These are phyloP conservation scores for Stictonetta naevosa DNA, from an alignment of 2,113 vertebrate species.

Conservation along the genomic window DNA sequence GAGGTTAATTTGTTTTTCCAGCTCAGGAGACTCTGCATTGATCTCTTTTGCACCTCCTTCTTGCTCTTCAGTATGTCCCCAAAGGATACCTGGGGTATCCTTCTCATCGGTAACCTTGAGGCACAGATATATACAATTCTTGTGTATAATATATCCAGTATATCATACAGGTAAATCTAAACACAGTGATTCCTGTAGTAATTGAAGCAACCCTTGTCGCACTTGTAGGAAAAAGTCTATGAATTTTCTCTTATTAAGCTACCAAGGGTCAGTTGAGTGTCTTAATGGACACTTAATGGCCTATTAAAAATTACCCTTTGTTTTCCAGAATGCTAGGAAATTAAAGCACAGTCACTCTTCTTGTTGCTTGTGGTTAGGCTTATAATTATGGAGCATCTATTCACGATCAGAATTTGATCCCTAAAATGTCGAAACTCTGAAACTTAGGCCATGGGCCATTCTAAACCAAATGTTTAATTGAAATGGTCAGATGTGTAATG, in stretches of 20 bases:
- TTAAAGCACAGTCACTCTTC: neutral
- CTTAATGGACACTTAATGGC: neutral
- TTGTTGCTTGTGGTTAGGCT: neutral
- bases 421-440: neutral
- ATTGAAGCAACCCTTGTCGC: neutral
- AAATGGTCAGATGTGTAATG: neutral
- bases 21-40: neutral
- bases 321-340: neutral
- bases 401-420: neutral
- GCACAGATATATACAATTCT: neutral
- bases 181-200: neutral
- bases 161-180: neutral
- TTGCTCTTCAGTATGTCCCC: neutral
- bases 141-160: neutral
- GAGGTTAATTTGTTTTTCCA: neutral
- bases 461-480: neutral
- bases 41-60: neutral
- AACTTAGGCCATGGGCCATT: neutral
- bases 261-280: neutral
- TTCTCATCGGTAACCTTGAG: neutral
- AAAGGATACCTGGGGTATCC: neutral
- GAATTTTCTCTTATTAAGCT: neutral
- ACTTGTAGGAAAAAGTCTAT: neutral
- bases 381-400: neutral
- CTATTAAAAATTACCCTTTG: neutral